Percentiles rank a stretch among this genome's conserved stretches.
Evolutionary conservation across 2,113 vertebrate genomes (phyloP).

Genomic region (Progne subis): DNA sequence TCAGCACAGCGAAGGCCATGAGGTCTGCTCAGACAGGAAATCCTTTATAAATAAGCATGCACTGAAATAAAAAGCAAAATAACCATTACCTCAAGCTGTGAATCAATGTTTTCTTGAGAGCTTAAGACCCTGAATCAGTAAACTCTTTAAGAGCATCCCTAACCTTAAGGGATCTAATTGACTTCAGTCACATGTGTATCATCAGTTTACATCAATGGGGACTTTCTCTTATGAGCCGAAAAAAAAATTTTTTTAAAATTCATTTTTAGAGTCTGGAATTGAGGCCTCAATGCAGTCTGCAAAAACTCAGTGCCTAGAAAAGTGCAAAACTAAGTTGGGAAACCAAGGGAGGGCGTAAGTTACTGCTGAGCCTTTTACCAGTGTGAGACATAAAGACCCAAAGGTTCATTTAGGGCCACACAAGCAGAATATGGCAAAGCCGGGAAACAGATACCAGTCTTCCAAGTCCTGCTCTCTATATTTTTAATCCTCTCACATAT

Average conservation of each 20-base stretch:
- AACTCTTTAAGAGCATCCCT: neutral
- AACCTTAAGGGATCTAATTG: neutral
- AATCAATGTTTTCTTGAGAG: neutral
- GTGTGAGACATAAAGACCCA: neutral
- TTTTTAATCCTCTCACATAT: neutral
- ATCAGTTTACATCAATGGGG: neutral
- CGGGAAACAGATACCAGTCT: neutral
- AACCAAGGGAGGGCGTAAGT: neutral
- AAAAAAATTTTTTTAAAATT: neutral
- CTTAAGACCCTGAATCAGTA: neutral
- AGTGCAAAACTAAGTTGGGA: neutral
- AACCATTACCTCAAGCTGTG: neutral
- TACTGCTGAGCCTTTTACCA: neutral
- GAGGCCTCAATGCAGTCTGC: neutral
- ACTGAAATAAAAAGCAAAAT: slow-evolving; percentile 2
- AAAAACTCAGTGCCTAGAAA: neutral
- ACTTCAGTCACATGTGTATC: neutral
- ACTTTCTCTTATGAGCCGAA: neutral
- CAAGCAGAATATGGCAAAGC: neutral
- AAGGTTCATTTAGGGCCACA: neutral
- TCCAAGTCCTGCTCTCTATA: neutral
- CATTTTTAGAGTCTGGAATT: neutral
- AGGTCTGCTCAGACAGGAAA: slow-evolving; percentile 10
- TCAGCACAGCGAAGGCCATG: neutral
- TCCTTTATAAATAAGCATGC: neutral